Conservation (phyloP, 2,797 vertebrate genomes). For the Chaenodraco wilsoni region DNA sequence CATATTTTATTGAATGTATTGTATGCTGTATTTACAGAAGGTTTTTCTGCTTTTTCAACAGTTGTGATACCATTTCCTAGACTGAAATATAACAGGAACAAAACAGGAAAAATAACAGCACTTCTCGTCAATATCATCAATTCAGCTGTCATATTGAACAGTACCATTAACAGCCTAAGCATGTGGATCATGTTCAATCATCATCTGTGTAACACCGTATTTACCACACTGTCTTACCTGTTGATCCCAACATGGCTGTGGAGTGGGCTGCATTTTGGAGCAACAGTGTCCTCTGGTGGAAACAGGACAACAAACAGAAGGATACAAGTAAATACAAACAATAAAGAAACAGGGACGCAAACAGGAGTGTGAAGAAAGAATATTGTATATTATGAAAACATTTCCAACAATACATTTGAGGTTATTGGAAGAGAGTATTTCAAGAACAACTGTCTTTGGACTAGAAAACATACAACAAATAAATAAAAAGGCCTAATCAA, state of each 20-base stretch:
- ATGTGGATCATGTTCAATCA: slow-evolving; percentile 50
- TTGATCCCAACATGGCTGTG: slow-evolving; percentile 61
- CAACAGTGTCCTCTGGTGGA: slow-evolving; percentile 82
- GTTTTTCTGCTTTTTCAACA: neutral
- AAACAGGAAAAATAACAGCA: neutral
- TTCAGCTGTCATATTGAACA: slow-evolving; percentile 24
- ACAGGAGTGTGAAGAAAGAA: neutral
- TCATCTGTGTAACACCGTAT: slow-evolving; percentile 29
- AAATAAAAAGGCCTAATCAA: neutral
- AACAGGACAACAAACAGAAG: slow-evolving; percentile 1
- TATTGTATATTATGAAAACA: neutral
- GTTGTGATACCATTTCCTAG: neutral
- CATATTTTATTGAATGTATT: neutral
- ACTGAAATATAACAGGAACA: neutral
- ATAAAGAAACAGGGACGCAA: neutral
- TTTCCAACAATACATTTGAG: neutral
- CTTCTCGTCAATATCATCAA: slow-evolving; percentile 11
- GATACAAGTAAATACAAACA: slow-evolving; percentile 1
- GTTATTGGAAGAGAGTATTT: neutral
- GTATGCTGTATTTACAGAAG: neutral
- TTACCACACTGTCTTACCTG: slow-evolving; percentile 64
- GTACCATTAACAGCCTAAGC: slow-evolving; percentile 42
- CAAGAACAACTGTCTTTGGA: neutral
- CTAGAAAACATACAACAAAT: neutral
- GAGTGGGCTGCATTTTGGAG: slow-evolving; percentile 36